Conservation (phyloP, 2,797 vertebrate genomes). For the Manis javanica region DNA sequence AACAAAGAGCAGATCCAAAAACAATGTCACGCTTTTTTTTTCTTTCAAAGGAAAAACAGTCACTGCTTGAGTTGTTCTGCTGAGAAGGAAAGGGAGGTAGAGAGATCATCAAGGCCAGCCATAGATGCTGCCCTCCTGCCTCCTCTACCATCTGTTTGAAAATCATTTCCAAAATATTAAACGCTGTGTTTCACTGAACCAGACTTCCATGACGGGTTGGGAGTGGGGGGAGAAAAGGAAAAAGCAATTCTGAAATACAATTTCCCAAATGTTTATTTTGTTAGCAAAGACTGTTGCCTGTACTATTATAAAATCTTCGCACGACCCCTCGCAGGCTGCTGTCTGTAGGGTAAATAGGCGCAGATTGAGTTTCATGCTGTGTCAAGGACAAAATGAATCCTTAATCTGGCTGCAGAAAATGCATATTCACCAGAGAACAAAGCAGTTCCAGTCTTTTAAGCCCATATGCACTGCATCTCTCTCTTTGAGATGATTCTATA, state of each 20-base stretch:
- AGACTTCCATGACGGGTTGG: background rate
- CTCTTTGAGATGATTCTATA: background rate
- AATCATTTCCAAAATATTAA: conserved; percentile 82
- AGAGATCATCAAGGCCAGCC: background rate
- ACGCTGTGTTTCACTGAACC: conserved; percentile 60
- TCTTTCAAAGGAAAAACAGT: conserved; percentile 14
- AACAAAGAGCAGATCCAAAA: background rate
- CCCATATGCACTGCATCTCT: background rate
- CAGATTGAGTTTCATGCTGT: conserved; percentile 70
- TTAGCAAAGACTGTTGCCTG: conserved; percentile 37
- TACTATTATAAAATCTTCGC: conserved; percentile 72
- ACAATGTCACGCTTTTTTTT: background rate
- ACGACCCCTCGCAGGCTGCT: conserved; percentile 59
- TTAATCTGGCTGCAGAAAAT: conserved; percentile 66
- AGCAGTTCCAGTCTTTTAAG: background rate
- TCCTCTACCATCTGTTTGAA: conserved; percentile 84
- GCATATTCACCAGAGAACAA: conserved; percentile 36
- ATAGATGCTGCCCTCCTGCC: conserved; percentile 77
- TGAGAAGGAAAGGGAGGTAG: conserved; percentile 46
- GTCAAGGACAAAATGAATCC: conserved; percentile 74
- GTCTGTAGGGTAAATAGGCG: conserved; percentile 7
- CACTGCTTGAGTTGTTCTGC: conserved; percentile 36
- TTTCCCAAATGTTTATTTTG: conserved; percentile 78
- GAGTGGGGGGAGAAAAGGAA: background rate
- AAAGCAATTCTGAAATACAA: conserved; percentile 52